These are phyloP conservation scores for Steinernema feltiae DNA, from an alignment of 1,140 invertebrate genomes.

Conservation along the genomic window DNA sequence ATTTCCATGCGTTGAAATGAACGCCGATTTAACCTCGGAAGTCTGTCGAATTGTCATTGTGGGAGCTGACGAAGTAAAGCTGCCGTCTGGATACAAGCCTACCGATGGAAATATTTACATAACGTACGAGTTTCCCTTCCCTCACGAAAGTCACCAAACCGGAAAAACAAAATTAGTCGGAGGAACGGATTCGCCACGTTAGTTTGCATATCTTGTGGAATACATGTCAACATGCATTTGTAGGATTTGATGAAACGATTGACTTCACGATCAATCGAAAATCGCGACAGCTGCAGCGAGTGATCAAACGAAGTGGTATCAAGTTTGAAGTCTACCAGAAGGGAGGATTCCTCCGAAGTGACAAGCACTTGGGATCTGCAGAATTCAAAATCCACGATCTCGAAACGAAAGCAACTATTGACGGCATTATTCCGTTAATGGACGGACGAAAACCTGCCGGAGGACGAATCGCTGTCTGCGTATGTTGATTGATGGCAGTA, in stretches of 20 bases:
- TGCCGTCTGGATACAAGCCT: slow-evolving; percentile 67
- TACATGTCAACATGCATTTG: slow-evolving; percentile 16
- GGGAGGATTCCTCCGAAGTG: slow-evolving; percentile 81
- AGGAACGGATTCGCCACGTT: slow-evolving; percentile 75
- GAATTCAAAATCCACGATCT: slow-evolving; percentile 75
- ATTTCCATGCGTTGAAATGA: slow-evolving; percentile 81
- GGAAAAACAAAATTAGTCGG: slow-evolving; percentile 73
- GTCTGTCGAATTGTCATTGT: slow-evolving; percentile 62
- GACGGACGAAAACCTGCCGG: slow-evolving; percentile 70
- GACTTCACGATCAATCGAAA: slow-evolving; percentile 73
- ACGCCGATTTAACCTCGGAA: slow-evolving; percentile 81
- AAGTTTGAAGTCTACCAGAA: slow-evolving; percentile 86
- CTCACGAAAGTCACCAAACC: slow-evolving; percentile 72
- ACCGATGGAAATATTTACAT: slow-evolving; percentile 89
- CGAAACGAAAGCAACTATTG: slow-evolving; percentile 76
- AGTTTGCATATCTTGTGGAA: slow-evolving; percentile 19
- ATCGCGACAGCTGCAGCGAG: slow-evolving; percentile 71
- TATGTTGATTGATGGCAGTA: slow-evolving; percentile 64
- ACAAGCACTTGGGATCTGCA: slow-evolving; percentile 76
- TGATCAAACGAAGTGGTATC: slow-evolving; percentile 78
- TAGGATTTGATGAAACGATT: slow-evolving; percentile 74
- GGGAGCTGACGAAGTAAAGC: slow-evolving; percentile 23
- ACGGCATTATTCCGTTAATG: slow-evolving; percentile 84
- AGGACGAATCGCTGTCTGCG: slow-evolving; percentile 23
- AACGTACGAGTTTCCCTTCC: slow-evolving; percentile 84